These are phyloP conservation scores for Cepaea nemoralis DNA, from an alignment of 1,140 invertebrate genomes.

Conservation along the genomic window DNA sequence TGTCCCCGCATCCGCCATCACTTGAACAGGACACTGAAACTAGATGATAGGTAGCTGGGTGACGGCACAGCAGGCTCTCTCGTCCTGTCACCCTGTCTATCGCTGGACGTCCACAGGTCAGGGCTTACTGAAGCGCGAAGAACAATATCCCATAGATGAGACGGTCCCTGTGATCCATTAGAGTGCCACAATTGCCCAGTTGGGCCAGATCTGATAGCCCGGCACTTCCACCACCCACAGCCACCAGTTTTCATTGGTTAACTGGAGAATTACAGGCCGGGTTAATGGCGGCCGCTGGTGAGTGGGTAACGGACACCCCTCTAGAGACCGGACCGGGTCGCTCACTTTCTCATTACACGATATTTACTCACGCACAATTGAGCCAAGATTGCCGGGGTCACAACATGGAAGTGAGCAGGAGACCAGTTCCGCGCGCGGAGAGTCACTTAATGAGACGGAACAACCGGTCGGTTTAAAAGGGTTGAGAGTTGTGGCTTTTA, in stretches of 20 bases:
- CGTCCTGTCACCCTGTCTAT: neutral
- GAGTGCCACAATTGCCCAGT: neutral
- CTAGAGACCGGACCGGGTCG: neutral
- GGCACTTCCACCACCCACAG: neutral
- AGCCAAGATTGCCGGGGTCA: constrained; percentile 18
- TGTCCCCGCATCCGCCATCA: too few species aligned
- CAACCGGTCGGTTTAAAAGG: neutral
- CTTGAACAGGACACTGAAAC: too few species aligned
- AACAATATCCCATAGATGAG: constrained; percentile 2
- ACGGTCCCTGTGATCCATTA: constrained; percentile 23
- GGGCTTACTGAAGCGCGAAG: neutral
- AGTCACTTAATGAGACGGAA: neutral
- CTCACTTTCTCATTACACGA: constrained; percentile 32
- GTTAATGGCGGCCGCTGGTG: neutral
- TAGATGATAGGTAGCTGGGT: too few species aligned
- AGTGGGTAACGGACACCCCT: neutral
- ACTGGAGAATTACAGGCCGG: constrained; percentile 20
- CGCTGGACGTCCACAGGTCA: neutral
- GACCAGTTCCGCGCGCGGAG: neutral
- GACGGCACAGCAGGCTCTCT: too few species aligned
- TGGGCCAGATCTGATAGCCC: neutral
- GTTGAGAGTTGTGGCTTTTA: neutral
- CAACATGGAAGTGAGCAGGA: neutral
- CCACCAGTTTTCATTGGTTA: constrained; percentile 17
- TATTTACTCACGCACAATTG: constrained; percentile 31